Base-by-base conservation (phyloP, 2,888 invertebrate genomes). In the Drosophila pegasa region DNA sequence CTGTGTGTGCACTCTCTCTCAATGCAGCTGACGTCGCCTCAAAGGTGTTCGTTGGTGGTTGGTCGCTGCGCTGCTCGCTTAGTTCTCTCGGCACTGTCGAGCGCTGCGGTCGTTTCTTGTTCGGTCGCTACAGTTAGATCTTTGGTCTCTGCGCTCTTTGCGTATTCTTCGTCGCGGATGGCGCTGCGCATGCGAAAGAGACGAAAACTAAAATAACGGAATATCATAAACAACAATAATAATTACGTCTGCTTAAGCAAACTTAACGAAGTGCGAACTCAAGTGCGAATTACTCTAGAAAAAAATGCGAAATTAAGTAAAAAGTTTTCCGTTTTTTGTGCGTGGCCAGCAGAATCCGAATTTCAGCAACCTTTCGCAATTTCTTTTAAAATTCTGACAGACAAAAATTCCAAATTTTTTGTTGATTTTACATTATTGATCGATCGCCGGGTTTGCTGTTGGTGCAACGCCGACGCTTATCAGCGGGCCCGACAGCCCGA, bases 261-360 rank as follows among this genome's bases (percentile, higher is more conserved):
- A 16, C 52, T 56, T 47, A 37, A 38, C 40, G 25, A 57, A 55
- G 47, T 60, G 43, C 80, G 56, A 45, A 45, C 31, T 45, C 77
- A 59, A 68, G 50, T 76, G 62, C 59, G 76, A 72, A 68, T 61
- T 66, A 70, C 57, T 38, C 35, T 64, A 54, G 22, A 62, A 25
- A 38, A 54, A 18, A 38, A 38, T 10, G 27, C 20, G 14, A 22
- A 22, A 41, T 2, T 18, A 12, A 25, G 18, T 22, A 61, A 40
- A 40, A 43, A 51, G 38, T 16, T 41, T 16, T 31, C 4, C 20
- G 43, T 38, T 43, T 27, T 65, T 70, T 60, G 60, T 75, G 78
- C 75, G 31, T 40, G 12, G 73, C 56, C 67, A 85, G 89, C 87
- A 87, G 37, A 75, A n/a, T n/a, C n/a, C n/a, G n/a, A 27, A 84